Evolutionary conservation across 2,113 vertebrate genomes (phyloP).

Genomic region (Haemorhous mexicanus): DNA sequence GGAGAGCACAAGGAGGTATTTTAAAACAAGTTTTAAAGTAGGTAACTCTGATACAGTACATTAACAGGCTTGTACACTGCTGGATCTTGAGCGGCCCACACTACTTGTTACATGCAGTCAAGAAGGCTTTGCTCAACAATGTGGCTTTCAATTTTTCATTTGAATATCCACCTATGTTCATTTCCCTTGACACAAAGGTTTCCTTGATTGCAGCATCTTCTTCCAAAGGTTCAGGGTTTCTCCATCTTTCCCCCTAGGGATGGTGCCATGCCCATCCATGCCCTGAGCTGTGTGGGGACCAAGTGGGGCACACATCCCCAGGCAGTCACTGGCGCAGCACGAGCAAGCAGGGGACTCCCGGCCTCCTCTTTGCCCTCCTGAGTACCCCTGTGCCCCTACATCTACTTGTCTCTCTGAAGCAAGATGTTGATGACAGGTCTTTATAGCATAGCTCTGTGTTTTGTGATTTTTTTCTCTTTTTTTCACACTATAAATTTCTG

Average conservation of each 20-base stretch:
- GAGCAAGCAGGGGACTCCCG: neutral
- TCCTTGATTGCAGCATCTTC: rapidly evolving
- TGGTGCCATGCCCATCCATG: too few species aligned
- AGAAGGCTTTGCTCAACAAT: neutral
- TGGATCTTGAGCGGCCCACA: neutral
- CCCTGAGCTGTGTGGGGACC: rapidly evolving
- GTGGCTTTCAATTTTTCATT: neutral
- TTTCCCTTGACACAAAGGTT: neutral
- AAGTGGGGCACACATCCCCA: neutral
- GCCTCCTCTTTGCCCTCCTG: neutral
- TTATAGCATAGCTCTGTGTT: neutral
- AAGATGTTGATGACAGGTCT: neutral
- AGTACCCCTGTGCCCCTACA: neutral
- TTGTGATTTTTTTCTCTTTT: neutral
- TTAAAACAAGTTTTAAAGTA: neutral
- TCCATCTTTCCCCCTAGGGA: rapidly evolving
- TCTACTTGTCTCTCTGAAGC: neutral
- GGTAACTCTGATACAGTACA: neutral
- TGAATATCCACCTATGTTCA: neutral
- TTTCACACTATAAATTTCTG: neutral
- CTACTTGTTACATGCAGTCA: neutral
- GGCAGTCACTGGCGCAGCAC: rapidly evolving
- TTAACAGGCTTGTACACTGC: neutral
- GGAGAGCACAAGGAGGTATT: neutral
- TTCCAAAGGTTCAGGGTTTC: neutral